phyloP scores from a whole-genome alignment of 2,113 vertebrate genomes.

The Trinectes maculatus region DNA sequence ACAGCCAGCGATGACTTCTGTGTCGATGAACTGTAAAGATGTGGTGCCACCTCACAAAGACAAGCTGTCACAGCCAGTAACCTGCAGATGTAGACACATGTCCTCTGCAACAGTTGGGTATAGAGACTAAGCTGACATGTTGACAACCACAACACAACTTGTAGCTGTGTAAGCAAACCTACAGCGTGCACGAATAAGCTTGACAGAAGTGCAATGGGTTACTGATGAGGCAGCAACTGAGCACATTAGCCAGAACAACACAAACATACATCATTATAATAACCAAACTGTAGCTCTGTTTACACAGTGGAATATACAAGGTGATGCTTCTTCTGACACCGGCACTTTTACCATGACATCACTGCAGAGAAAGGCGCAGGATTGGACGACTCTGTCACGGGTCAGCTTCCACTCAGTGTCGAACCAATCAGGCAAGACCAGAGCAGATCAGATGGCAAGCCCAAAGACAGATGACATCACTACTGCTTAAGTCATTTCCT shows the following conservation, averaged over 20 bases:
- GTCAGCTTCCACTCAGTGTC: not conserved
- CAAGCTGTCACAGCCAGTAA: too few species aligned
- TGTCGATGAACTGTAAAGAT: slow-evolving; percentile 29
- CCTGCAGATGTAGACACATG: too few species aligned
- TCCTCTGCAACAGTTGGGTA: slow-evolving; percentile 10
- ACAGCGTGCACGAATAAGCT: not conserved
- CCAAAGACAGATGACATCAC: slow-evolving; percentile 38
- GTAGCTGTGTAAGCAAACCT: slow-evolving; percentile 31
- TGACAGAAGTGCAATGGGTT: not conserved
- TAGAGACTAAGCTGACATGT: slow-evolving; percentile 23
- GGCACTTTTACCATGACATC: slow-evolving; percentile 36
- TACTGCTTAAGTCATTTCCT: slow-evolving; percentile 37
- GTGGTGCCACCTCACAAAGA: not conserved
- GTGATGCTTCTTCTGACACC: slow-evolving; percentile 31
- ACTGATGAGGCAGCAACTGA: not conserved
- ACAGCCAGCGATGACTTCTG: slow-evolving; percentile 16
- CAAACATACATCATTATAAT: not conserved
- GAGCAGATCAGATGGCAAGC: slow-evolving; percentile 34
- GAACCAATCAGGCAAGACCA: slow-evolving; percentile 23
- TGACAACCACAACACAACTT: slow-evolving; percentile 58
- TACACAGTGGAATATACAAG: not conserved
- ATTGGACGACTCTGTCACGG: slow-evolving; percentile 19
- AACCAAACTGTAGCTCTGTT: too few species aligned
- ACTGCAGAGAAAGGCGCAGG: not conserved
- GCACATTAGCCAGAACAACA: not conserved